These are phyloP conservation scores for Capitulum mitella DNA, from an alignment of 2,888 invertebrate species.

Conservation along the genomic window DNA sequence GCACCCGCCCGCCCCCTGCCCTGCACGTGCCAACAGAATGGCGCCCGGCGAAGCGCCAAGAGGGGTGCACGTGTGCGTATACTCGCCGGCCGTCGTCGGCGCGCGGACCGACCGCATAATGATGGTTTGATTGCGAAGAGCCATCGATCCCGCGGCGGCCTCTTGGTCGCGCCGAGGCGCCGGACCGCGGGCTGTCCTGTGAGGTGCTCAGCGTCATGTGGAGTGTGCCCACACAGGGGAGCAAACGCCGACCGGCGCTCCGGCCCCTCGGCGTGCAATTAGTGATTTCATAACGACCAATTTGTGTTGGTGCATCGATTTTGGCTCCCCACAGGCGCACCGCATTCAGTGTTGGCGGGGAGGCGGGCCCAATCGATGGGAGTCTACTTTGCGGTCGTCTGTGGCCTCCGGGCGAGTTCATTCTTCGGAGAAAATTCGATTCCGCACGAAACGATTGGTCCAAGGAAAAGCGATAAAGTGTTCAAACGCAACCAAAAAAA, in stretches of 20 bases:
- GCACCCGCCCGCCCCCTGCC: not conserved
- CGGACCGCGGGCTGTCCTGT: not conserved
- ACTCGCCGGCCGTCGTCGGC: not conserved
- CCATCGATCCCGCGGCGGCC: not conserved
- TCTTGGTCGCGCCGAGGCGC: not conserved
- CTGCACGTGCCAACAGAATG: not conserved
- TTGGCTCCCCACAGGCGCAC: not conserved
- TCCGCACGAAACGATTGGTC: not conserved
- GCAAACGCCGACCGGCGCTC: not conserved
- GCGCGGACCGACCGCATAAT: not conserved
- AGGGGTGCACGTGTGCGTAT: not conserved
- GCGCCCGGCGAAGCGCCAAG: not conserved
- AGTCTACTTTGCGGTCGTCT: not conserved
- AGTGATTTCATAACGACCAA: constrained; percentile 20
- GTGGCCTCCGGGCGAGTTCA: not conserved
- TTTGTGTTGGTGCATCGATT: constrained; percentile 12
- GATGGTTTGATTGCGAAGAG: not conserved
- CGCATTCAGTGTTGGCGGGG: not conserved
- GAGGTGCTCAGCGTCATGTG: not conserved
- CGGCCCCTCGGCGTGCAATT: not conserved
- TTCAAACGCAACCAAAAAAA: not conserved
- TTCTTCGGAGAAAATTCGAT: not conserved
- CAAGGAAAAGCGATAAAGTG: not conserved
- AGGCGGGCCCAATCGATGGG: not conserved
- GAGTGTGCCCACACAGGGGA: not conserved